These are phyloP conservation scores for Drosophila melanica DNA, from an alignment of 1,140 invertebrate species.

Conservation along the genomic window DNA sequence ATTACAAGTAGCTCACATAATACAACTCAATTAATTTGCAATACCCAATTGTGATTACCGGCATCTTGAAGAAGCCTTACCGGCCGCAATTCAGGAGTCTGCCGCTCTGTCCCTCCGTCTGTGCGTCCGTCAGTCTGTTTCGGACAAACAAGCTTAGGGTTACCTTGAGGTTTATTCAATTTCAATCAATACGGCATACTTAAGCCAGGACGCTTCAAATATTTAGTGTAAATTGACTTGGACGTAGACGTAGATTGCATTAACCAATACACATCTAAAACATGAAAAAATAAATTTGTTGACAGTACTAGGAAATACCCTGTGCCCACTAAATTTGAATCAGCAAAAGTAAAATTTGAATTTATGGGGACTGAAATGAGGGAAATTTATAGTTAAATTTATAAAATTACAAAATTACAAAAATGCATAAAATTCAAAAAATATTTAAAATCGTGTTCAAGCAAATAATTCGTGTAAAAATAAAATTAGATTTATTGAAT, in stretches of 20 bases:
- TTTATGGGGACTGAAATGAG: no score
- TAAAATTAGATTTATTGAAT: no score
- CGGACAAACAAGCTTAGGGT: constrained; percentile 10
- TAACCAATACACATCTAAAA: constrained; percentile 2
- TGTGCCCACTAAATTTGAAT: no score
- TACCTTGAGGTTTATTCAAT: constrained; percentile 33
- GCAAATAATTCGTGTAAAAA: no score
- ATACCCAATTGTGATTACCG: constrained; percentile 59
- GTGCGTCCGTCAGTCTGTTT: background rate
- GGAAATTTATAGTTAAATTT: no score
- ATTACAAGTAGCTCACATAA: constrained; percentile 48
- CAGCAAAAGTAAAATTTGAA: no score
- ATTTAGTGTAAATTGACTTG: constrained; percentile 30
- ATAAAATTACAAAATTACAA: no score
- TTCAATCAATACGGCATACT: constrained; percentile 27
- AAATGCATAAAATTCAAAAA: no score
- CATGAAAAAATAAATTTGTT: background rate
- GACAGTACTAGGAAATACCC: background rate
- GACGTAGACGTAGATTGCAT: constrained; percentile 8
- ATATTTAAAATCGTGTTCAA: no score
- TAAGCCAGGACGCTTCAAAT: constrained; percentile 6
- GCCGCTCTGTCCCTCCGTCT: constrained; percentile 4
- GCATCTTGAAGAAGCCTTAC: constrained; percentile 36
- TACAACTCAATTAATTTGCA: constrained; percentile 75
- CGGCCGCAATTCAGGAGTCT: constrained; percentile 32